Evolutionary conservation across 2,113 vertebrate genomes (phyloP).

Genomic region (Indri indri): DNA sequence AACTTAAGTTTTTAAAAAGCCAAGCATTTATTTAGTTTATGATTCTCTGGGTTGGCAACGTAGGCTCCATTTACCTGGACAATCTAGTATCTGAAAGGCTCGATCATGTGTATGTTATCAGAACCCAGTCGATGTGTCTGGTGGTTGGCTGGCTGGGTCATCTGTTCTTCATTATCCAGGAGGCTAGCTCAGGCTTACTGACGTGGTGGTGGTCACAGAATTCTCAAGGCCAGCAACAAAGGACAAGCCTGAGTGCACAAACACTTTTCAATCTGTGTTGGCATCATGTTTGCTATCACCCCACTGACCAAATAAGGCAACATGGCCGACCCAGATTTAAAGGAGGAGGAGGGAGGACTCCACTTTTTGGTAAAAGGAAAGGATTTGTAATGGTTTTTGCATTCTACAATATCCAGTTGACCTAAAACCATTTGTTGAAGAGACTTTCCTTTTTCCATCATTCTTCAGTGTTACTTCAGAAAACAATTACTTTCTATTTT

Average conservation of each 20-base stretch:
- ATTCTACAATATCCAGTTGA: neutral
- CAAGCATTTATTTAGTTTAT: neutral
- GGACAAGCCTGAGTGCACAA: neutral
- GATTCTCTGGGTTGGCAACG: neutral
- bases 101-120: neutral
- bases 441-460: neutral
- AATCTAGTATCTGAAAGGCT: neutral
- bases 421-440: neutral
- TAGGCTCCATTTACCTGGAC: neutral
- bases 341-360: rapidly evolving
- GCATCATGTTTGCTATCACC: neutral
- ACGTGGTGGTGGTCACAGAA: neutral
- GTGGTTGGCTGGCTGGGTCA: neutral
- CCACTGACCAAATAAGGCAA: neutral
- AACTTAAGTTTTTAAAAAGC: neutral
- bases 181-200: neutral
- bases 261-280: neutral
- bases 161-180: neutral
- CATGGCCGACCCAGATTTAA: neutral
- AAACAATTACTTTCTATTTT: conserved; percentile 24
- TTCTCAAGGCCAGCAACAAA: neutral
- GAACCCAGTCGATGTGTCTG: neutral
- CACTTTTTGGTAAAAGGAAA: neutral
- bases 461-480: neutral
- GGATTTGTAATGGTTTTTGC: neutral